phyloP scores from a whole-genome alignment of 2,888 invertebrate species.

The Stegana nigrithorax region DNA sequence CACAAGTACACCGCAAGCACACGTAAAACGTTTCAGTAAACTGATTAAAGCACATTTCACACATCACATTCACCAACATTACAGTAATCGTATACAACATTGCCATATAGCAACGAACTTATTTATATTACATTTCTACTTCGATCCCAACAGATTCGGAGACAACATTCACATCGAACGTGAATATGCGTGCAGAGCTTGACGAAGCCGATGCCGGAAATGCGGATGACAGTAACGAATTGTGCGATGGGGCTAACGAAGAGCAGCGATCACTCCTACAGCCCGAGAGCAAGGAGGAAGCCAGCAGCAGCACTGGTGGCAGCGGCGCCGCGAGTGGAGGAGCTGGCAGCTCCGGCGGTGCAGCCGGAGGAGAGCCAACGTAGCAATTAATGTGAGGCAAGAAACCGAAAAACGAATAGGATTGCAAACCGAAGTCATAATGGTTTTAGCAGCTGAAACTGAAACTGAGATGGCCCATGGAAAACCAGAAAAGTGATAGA shows the following conservation, averaged over 20 bases:
- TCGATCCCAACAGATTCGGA: slow-evolving; percentile 57
- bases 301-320: slow-evolving; percentile 32
- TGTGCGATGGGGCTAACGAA: slow-evolving; percentile 59
- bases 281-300: slow-evolving; percentile 37
- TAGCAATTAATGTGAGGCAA: slow-evolving; percentile 58
- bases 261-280: slow-evolving; percentile 67
- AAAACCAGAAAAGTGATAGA: slow-evolving; percentile 55
- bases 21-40: too few relatives aligned
- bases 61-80: too few relatives aligned
- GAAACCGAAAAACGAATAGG: slow-evolving; percentile 29
- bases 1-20: too few relatives aligned
- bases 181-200: slow-evolving; percentile 51
- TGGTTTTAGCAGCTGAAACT: slow-evolving; percentile 26
- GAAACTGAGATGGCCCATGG: too few relatives aligned
- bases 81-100: too few relatives aligned
- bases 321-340: slow-evolving; percentile 15
- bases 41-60: too few relatives aligned
- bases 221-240: slow-evolving; percentile 43
- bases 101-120: too few relatives aligned
- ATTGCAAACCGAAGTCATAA: too few relatives aligned
- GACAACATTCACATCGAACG: slow-evolving; percentile 67
- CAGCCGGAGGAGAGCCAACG: slow-evolving; percentile 48
- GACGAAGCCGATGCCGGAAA: slow-evolving; percentile 44
- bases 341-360: slow-evolving; percentile 22
- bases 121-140: too few relatives aligned